Evolutionary conservation across 2,113 vertebrate genomes (phyloP), one percentile per base, ranked within the genome.

Genomic region (Daphoenositta chrysoptera): DNA sequence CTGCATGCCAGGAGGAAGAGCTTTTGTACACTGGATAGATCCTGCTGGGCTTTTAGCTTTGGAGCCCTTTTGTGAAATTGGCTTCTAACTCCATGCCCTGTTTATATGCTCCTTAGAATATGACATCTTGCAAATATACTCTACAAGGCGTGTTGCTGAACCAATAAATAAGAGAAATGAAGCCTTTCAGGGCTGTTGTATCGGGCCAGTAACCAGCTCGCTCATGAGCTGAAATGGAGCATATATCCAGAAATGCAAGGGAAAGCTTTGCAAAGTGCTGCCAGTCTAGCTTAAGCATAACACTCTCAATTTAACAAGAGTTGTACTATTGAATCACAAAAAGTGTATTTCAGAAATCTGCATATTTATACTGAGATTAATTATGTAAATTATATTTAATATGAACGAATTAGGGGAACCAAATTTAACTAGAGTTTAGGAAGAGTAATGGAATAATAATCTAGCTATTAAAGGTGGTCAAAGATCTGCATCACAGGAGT

Each of bases 31-130:
- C 70, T 71, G 80, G 73, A 89, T 71, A 89, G 94, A 87, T 96
- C 98, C 98, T 85, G 97, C 98, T 98, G 98, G 94, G 98, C 71
- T 95, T 90, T 94, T 93, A 90, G 89, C 66, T 88, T 79, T 89
- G 68, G 77, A 94, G 75, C 31, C 90, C 84, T 94, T 96, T 71
- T 93, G 88, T 97, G 94, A 97, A 97, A 96, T 97, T 91, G 90
- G 61, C 87, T 94, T 85, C 89, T 80, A 64, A 95, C 63, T 96
- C 71, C 69, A 35, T 60, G 89, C 60, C 76, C 95, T 96, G 83
- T 75, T 91, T 93, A 87, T 88, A 91, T 72, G 95, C 97, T 96
- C 98, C 87, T 98, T 96, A 97, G 95, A 96, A 97, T 90, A 94
- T 93, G 95, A 94, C 94, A 96, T 96, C 97, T 95, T 97, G 77